A percentile compares a stretch with the other conserved stretches of the same genome.
These are phyloP conservation scores for Tanypteryx hageni DNA, from an alignment of 2,888 invertebrate species.

Conservation along the genomic window DNA sequence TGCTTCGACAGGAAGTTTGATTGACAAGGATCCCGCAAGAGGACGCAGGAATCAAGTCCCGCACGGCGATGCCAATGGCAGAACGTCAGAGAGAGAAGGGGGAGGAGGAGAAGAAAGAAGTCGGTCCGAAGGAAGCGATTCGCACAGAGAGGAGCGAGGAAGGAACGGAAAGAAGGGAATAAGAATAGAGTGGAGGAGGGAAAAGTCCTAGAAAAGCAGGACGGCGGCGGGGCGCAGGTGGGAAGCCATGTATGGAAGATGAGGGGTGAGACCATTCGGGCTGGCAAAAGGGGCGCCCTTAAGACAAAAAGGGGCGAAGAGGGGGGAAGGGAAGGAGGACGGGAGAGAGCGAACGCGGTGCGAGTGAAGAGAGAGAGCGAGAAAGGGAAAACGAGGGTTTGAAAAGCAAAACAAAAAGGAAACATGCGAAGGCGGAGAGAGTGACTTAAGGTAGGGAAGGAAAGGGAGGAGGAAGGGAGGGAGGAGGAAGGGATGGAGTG, in stretches of 20 bases:
- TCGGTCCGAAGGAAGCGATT: neutral
- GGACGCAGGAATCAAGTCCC: neutral
- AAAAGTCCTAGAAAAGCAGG: neutral
- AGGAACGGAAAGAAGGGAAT: neutral
- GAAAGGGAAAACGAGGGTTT: neutral
- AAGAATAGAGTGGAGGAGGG: neutral
- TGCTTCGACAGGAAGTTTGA: neutral
- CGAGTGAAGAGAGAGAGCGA: neutral
- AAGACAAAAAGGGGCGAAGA: too few relatives aligned
- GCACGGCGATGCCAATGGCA: conserved; percentile 1
- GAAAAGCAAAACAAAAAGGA: neutral
- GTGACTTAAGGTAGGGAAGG: neutral
- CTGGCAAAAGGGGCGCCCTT: too few relatives aligned
- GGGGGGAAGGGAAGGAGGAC: neutral
- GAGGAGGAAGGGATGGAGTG: too few relatives aligned
- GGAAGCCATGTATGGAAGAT: neutral
- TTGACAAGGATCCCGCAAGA: conserved; percentile 17
- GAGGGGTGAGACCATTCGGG: neutral
- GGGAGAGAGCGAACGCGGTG: neutral
- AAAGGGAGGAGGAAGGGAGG: neutral
- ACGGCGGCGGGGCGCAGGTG: neutral
- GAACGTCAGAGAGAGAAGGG: neutral
- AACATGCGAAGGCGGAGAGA: neutral
- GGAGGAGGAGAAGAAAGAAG: neutral
- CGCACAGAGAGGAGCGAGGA: neutral